Evolutionary conservation across 2,888 invertebrate genomes (phyloP), one percentile per base, ranked within the genome.

Genomic region (Caenorhabditis panamensis): DNA sequence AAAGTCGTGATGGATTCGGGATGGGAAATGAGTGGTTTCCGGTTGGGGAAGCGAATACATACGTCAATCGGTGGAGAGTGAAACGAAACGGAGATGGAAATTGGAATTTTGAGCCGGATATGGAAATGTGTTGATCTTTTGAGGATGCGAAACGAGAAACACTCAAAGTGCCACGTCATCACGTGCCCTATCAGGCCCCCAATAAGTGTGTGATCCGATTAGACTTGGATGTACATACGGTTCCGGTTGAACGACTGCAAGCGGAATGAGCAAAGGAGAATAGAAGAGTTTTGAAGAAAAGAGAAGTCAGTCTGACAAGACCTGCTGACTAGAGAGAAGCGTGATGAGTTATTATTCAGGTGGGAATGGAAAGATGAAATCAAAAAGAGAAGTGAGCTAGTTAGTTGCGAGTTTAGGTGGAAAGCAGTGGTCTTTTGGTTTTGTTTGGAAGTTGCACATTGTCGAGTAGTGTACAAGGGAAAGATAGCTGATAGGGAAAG

Each of bases 31-130:
- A 64, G 63, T 61, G 63, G 72, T 54, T 63, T 68, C 58, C 68
- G 58, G 59, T 13, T 51, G 5, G 9, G 8, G 49, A 49, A 22
- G 31, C 8, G 28, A n/a, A 47, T n/a, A n/a, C n/a, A n/a, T 68
- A 68, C 68, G 68, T 68, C 68, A 68, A 68, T 68, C 49, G 67
- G n/a, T n/a, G n/a, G n/a, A n/a, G n/a, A n/a, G n/a, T n/a, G n/a
- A n/a, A n/a, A n/a, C n/a, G n/a, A 56, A 56, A 56, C 44, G 67
- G 26, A 31, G n/a, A 9, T 9, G 8, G 58, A 18, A 44, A 44
- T 16, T 54, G 28, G 31, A 31, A 6, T 31, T 51, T 37, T 63
- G 20, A 20, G 37, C 13, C 26, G 66, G 54, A 66, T 20, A 64
- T 26, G 54, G 31, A 31, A 28, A 44, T 20, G 31, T 2, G 16